These are phyloP conservation scores for Chrysina gloriosa DNA, from an alignment of 2,888 invertebrate genomes.

Conservation along the genomic window DNA sequence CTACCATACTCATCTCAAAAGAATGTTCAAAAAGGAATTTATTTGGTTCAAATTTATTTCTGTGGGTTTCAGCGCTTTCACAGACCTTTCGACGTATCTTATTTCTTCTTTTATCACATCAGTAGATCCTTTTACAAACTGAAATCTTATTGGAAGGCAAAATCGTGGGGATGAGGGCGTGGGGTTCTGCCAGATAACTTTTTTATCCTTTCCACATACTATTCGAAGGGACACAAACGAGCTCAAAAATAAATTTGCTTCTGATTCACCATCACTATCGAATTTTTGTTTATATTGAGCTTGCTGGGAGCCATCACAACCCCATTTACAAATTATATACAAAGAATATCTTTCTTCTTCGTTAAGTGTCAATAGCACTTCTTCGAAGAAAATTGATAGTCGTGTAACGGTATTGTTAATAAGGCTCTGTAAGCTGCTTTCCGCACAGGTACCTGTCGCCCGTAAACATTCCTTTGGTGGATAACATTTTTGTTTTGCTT, in stretches of 20 bases:
- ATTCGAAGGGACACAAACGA: constrained; percentile 48
- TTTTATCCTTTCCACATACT: constrained; percentile 39
- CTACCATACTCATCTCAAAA: constrained; percentile 50
- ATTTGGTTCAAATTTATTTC: constrained; percentile 27
- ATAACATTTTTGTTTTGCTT: no score
- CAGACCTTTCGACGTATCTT: constrained; percentile 40
- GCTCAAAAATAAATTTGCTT: constrained; percentile 1
- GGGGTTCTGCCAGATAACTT: constrained; percentile 53
- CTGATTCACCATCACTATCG: no score
- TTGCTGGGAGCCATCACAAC: no score
- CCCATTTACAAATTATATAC: no score
- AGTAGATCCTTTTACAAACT: constrained; percentile 50
- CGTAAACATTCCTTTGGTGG: no score
- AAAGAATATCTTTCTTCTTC: no score
- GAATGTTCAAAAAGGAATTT: constrained; percentile 18
- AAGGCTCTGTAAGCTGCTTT: no score
- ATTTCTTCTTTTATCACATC: constrained; percentile 53
- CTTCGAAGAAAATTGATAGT: no score
- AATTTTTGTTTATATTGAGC: no score
- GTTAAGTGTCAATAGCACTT: no score
- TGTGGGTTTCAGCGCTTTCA: constrained; percentile 22
- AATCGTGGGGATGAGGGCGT: constrained; percentile 52
- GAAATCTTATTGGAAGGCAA: constrained; percentile 53
- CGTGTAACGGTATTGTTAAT: no score
- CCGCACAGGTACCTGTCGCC: no score